Evolutionary conservation across 2,888 invertebrate genomes (phyloP).

Genomic region (Resseliella maxima): DNA sequence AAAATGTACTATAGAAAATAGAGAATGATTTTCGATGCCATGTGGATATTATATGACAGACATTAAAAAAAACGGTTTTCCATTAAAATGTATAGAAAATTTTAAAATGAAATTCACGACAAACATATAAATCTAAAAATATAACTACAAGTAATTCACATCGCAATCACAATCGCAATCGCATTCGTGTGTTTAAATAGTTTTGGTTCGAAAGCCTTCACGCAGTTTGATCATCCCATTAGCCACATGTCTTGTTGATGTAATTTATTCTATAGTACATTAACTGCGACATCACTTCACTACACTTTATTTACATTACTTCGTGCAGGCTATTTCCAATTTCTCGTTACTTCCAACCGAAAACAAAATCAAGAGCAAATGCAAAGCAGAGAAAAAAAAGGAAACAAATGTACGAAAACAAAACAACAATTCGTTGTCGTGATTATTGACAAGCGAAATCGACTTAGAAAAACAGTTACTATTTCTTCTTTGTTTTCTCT

Average conservation of each 20-base stretch:
- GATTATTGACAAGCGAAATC: not conserved
- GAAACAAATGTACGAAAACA: not conserved
- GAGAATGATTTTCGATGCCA: not conserved
- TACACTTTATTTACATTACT: not conserved
- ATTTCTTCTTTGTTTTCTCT: not conserved
- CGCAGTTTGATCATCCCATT: constrained; percentile 20
- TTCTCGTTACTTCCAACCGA: not conserved
- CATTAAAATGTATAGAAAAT: not conserved
- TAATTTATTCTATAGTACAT: constrained; percentile 27
- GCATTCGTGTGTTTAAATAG: not conserved
- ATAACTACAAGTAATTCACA: no score
- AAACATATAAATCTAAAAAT: not conserved
- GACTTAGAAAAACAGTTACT: not conserved
- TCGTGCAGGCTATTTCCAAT: constrained; percentile 14
- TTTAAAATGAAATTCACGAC: not conserved
- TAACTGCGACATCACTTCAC: not conserved
- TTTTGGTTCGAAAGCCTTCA: not conserved
- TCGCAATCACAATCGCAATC: no score
- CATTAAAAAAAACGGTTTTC: not conserved
- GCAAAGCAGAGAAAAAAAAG: no score
- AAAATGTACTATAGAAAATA: no score
- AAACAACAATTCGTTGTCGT: not conserved
- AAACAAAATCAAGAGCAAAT: not conserved
- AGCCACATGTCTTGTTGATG: constrained; percentile 3
- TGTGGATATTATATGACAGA: not conserved